phyloP scores from a whole-genome alignment of 2,888 invertebrate genomes.

The Tortrix viridana region DNA sequence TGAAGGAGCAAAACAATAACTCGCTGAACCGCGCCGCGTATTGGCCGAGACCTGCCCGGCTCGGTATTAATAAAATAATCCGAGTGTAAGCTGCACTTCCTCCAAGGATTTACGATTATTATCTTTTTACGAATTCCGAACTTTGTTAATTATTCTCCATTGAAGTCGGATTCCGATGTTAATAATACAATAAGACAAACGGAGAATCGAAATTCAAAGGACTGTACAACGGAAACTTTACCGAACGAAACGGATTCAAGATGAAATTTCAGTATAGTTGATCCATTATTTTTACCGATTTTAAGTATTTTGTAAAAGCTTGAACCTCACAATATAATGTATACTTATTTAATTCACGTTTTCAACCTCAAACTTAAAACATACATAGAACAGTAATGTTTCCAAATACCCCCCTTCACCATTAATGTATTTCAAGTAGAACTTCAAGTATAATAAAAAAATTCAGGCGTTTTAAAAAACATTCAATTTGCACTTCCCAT shows the following conservation, averaged over 20 bases:
- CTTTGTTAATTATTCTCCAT: constrained; percentile 21
- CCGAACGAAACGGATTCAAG: constrained; percentile 8
- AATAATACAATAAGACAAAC: constrained; percentile 23
- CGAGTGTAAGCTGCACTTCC: constrained; percentile 14
- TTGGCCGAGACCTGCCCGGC: constrained; percentile 43
- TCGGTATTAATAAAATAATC: constrained; percentile 45
- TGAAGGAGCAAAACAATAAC: constrained; percentile 64
- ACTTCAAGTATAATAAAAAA: too few relatives aligned
- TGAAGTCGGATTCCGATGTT: constrained; percentile 12
- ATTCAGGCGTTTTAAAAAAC: too few relatives aligned
- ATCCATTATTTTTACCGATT: not conserved
- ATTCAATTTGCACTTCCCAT: too few relatives aligned
- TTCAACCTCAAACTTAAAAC: too few relatives aligned
- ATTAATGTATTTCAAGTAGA: too few relatives aligned
- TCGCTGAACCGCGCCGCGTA: constrained; percentile 41
- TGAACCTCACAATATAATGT: not conserved
- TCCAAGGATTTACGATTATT: constrained; percentile 1
- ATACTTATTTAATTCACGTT: not conserved
- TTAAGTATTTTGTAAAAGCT: not conserved
- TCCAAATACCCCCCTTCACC: too few relatives aligned
- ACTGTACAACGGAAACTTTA: constrained; percentile 8
- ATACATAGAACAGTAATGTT: too few relatives aligned
- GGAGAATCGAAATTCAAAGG: constrained; percentile 16
- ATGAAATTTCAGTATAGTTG: constrained; percentile 9
- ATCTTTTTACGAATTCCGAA: constrained; percentile 8